A percentile compares a stretch with the other conserved stretches of the same genome.
These are phyloP conservation scores for Zoanthus sociatus DNA, from an alignment of 92 coral and sea anemone species.

Conservation along the genomic window DNA sequence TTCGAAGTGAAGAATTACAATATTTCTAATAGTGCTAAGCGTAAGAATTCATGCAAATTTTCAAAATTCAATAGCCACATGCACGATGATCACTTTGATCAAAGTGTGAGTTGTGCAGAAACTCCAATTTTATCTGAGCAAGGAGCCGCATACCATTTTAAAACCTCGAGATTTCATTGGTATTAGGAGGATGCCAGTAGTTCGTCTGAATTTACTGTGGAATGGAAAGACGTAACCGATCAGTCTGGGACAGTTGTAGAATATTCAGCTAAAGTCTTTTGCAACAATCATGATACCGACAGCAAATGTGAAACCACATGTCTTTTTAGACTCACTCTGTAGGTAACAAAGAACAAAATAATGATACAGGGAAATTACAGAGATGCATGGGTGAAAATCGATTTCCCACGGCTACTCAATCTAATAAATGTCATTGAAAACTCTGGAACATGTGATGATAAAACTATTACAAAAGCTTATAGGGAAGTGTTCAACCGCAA, in stretches of 20 bases:
- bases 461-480: not conserved
- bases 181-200: slow-evolving; percentile 31
- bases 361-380: too few species aligned
- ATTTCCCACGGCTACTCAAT: slow-evolving; percentile 5
- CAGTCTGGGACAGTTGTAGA: slow-evolving; percentile 4
- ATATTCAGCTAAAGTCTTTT: slow-evolving; percentile 12
- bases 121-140: slow-evolving; percentile 21
- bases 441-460: not conserved
- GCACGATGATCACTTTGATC: not conserved
- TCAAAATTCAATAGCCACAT: slow-evolving; percentile 1
- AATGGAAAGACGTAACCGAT: slow-evolving; percentile 29
- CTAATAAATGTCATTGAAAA: not conserved
- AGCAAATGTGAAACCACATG: too few species aligned
- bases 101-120: slow-evolving; percentile 4
- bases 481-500: slow-evolving; percentile 9
- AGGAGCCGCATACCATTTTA: slow-evolving; percentile 19
- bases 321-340: too few species aligned
- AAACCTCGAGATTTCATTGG: slow-evolving; percentile 9
- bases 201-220: not conserved
- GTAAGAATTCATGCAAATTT: slow-evolving; percentile 8
- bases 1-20: slow-evolving; percentile 15
- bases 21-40: slow-evolving; percentile 3
- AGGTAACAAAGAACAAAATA: too few species aligned
- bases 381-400: not conserved
- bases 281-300: too few species aligned